phyloP scores from a whole-genome alignment of 2,888 invertebrate genomes.

The Spodoptera littoralis region DNA sequence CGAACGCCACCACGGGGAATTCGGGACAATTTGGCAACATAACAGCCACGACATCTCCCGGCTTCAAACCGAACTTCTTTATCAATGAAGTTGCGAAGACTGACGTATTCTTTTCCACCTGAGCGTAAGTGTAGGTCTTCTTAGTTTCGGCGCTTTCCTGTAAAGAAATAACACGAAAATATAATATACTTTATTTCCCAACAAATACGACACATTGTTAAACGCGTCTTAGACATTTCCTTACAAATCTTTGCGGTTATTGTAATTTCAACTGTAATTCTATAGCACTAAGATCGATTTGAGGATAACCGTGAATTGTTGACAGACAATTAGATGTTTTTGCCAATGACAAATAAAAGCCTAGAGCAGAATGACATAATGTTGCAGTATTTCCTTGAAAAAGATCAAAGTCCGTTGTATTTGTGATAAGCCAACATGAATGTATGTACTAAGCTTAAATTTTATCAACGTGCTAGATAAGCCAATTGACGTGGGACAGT shows the following conservation, averaged over 20 bases:
- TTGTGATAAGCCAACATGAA: constrained; percentile 5
- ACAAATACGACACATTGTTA: no score
- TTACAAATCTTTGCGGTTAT: no score
- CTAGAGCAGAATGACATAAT: not conserved
- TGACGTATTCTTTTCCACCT: constrained; percentile 87
- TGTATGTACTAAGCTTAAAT: not conserved
- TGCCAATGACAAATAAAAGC: not conserved
- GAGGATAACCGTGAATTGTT: no score
- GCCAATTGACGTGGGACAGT: not conserved
- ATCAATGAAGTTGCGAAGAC: constrained; percentile 91
- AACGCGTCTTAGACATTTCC: no score
- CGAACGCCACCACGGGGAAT: constrained; percentile 90
- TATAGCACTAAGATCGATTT: no score
- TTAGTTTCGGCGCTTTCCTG: constrained; percentile 84
- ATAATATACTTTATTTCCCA: no score
- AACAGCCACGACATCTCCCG: constrained; percentile 91
- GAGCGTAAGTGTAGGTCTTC: constrained; percentile 78
- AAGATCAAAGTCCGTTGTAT: constrained; percentile 3
- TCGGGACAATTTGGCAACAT: constrained; percentile 93
- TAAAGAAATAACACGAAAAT: constrained; percentile 31
- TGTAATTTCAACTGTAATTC: no score
- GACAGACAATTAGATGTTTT: not conserved
- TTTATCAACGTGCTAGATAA: constrained; percentile 15
- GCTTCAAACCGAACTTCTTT: constrained; percentile 89
- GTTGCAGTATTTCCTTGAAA: not conserved